These are phyloP conservation scores for Euphydryas editha DNA, from an alignment of 2,888 invertebrate species.

Conservation along the genomic window DNA sequence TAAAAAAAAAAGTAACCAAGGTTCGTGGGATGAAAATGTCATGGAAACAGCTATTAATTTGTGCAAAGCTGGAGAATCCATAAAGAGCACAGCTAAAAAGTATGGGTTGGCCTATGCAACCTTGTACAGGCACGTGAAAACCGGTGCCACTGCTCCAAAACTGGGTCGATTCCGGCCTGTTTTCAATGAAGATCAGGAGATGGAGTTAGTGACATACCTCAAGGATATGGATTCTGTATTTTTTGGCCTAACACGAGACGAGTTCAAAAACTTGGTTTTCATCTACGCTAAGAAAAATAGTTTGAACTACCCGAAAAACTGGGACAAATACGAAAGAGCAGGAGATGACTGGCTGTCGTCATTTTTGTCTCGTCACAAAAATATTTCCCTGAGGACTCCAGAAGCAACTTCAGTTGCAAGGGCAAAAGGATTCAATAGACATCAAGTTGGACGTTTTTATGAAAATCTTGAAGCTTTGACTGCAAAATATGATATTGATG, in stretches of 20 bases:
- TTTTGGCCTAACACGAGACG: constrained; percentile 43
- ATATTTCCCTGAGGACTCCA: constrained; percentile 43
- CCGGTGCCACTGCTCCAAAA: constrained; percentile 33
- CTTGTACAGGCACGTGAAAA: constrained; percentile 41
- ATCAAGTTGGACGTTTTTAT: constrained; percentile 43
- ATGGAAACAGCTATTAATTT: constrained; percentile 41
- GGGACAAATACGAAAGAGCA: constrained; percentile 41
- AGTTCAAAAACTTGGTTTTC: constrained; percentile 42
- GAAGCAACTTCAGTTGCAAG: constrained; percentile 45
- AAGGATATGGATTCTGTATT: constrained; percentile 43
- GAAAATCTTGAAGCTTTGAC: constrained; percentile 41
- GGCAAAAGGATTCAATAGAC: constrained; percentile 46
- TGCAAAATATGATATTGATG: constrained; percentile 43
- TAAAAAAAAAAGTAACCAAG: constrained; percentile 41
- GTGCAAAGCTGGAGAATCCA: constrained; percentile 40
- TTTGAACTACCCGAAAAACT: constrained; percentile 42
- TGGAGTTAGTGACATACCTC: constrained; percentile 40
- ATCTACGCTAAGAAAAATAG: constrained; percentile 44
- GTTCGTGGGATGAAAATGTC: constrained; percentile 33
- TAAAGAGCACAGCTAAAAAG: constrained; percentile 40
- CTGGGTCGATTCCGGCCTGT: constrained; percentile 42
- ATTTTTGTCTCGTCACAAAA: constrained; percentile 40
- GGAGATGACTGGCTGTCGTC: constrained; percentile 36
- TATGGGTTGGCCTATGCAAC: constrained; percentile 42
- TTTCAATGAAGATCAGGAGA: constrained; percentile 43